Percentiles rank a stretch among this genome's conserved stretches.
phyloP scores from a whole-genome alignment of 1,140 invertebrate genomes.

The Drosophila insularis region DNA sequence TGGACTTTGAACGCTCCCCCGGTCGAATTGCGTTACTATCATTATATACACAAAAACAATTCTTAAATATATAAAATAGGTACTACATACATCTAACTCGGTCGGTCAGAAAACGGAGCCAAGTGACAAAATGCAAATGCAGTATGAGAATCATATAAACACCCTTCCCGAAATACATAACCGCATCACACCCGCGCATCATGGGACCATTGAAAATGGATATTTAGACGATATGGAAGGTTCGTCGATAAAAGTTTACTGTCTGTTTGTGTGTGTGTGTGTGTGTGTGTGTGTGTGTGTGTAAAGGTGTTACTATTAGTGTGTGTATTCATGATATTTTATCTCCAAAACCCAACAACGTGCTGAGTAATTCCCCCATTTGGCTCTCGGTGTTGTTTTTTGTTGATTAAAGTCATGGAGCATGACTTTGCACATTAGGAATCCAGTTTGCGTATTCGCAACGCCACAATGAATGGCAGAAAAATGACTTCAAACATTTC shows the following conservation, averaged over 20 bases:
- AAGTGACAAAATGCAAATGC: constrained; percentile 44
- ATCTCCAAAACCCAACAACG: constrained; percentile 12
- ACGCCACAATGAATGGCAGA: constrained; percentile 51
- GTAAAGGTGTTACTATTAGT: constrained; percentile 19
- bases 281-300: constrained; percentile 16
- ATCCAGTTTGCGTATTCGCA: constrained; percentile 45
- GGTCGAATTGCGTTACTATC: not conserved
- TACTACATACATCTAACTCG: not conserved
- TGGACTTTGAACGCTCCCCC: constrained; percentile 5
- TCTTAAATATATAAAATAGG: no score
- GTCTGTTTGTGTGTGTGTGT: constrained; percentile 21
- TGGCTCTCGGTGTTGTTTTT: constrained; percentile 44
- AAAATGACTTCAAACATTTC: constrained; percentile 45
- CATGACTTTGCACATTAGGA: constrained; percentile 48
- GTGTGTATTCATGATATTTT: not conserved
- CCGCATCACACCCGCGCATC: not conserved
- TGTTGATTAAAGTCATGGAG: constrained; percentile 45
- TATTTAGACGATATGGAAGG: constrained; percentile 11
- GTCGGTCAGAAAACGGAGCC: not conserved
- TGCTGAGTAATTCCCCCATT: constrained; percentile 29
- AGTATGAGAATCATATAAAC: constrained; percentile 24
- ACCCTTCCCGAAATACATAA: not conserved
- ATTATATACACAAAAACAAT: not conserved
- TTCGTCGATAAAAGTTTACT: constrained; percentile 21
- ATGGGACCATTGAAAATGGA: not conserved